phyloP scores from a whole-genome alignment of 2,113 vertebrate species.

The Prunella himalayana region DNA sequence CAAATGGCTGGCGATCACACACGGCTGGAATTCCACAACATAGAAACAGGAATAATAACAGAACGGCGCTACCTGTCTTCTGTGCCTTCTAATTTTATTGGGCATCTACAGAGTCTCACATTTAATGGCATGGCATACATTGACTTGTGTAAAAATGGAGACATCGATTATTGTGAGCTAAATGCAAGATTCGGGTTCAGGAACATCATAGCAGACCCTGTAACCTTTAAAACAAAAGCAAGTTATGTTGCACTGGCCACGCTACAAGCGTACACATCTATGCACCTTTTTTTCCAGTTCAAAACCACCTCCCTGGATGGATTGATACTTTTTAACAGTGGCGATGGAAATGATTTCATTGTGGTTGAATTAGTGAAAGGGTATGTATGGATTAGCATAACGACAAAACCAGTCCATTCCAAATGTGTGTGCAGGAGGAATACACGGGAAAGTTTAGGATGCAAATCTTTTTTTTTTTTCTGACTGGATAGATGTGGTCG shows the following conservation, averaged over 20 bases:
- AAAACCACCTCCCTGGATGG: slow-evolving; percentile 97
- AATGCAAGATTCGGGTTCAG: slow-evolving; percentile 97
- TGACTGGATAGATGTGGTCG: not conserved
- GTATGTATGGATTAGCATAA: slow-evolving; percentile 70
- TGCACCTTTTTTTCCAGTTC: slow-evolving; percentile 99
- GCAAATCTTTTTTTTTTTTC: not conserved
- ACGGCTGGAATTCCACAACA: slow-evolving; percentile 97
- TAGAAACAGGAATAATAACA: slow-evolving; percentile 97
- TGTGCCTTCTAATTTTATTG: slow-evolving; percentile 97
- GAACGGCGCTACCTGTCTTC: slow-evolving; percentile 90
- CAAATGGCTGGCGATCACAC: slow-evolving; percentile 98
- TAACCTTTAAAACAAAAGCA: slow-evolving; percentile 98
- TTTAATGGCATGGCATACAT: slow-evolving; percentile 99
- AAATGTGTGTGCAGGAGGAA: not conserved
- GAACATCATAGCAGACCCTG: slow-evolving; percentile 96
- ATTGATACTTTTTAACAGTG: slow-evolving; percentile 95
- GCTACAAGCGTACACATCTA: slow-evolving; percentile 96
- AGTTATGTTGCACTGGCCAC: slow-evolving; percentile 93
- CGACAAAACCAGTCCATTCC: not conserved
- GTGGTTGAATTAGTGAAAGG: slow-evolving; percentile 99
- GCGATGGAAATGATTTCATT: slow-evolving; percentile 98
- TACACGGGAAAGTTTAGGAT: not conserved
- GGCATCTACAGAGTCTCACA: slow-evolving; percentile 93
- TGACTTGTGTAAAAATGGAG: slow-evolving; percentile 97
- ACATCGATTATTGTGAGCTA: slow-evolving; percentile 98